Evolutionary conservation across 2,113 vertebrate species (phyloP).

Genomic region (Ornithorhynchus anatinus): DNA sequence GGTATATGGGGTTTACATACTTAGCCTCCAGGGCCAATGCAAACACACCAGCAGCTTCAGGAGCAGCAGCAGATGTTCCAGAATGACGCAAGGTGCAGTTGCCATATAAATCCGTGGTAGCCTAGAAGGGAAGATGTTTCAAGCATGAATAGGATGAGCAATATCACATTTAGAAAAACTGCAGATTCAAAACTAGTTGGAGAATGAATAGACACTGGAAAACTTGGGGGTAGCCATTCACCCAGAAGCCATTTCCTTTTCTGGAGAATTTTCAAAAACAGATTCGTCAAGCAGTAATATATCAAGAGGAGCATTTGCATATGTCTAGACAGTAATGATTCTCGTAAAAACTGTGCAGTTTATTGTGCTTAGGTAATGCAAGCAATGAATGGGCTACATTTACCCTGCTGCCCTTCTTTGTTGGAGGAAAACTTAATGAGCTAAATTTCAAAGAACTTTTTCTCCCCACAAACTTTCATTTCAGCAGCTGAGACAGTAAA

Average conservation of each 20-base stretch:
- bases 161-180: too few relatives aligned
- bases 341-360: neutral
- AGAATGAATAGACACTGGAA: neutral
- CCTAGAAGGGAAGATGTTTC: slow-evolving; percentile 70
- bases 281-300: too few relatives aligned
- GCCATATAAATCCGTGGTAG: slow-evolving; percentile 96
- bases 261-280: neutral
- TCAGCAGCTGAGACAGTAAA: neutral
- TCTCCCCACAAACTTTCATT: neutral
- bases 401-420: neutral
- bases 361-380: neutral
- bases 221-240: neutral
- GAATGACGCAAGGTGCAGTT: slow-evolving; percentile 98
- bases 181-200: neutral
- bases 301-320: too few relatives aligned
- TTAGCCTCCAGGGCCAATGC: slow-evolving; percentile 96
- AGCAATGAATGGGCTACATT: neutral
- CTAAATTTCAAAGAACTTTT: neutral
- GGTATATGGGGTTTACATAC: slow-evolving; percentile 75
- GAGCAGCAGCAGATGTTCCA: slow-evolving; percentile 95
- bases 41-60: slow-evolving; percentile 96
- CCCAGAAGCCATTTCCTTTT: neutral
- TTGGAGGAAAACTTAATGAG: neutral
- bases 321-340: neutral
- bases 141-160: slow-evolving; percentile 23